A percentile compares a stretch with the other conserved stretches of the same genome.
Evolutionary conservation across 2,888 invertebrate genomes (phyloP).

Genomic region (Biston betularia): DNA sequence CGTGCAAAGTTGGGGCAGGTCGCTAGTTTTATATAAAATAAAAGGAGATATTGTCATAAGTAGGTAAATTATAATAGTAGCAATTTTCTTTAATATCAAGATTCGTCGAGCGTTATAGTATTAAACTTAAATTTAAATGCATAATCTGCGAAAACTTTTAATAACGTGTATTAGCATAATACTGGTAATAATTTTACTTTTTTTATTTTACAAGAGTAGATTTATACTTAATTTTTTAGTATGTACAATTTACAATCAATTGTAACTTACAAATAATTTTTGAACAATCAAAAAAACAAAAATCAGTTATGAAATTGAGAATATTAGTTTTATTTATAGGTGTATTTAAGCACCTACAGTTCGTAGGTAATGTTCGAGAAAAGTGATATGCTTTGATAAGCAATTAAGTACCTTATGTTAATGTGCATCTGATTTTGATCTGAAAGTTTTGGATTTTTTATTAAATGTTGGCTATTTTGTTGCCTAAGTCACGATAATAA

Average conservation of each 20-base stretch:
- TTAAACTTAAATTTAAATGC: background rate
- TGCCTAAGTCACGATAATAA: no score
- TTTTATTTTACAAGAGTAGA: conserved; percentile 1
- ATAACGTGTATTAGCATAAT: conserved; percentile 2
- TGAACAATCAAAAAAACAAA: background rate
- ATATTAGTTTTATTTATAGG: no score
- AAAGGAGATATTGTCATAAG: background rate
- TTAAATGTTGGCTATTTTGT: no score
- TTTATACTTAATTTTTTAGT: background rate
- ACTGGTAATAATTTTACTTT: conserved; percentile 3
- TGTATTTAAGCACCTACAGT: no score
- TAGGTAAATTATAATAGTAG: background rate
- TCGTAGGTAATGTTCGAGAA: no score
- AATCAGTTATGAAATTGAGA: background rate
- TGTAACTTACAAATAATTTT: background rate
- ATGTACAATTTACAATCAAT: background rate
- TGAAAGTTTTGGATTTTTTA: no score
- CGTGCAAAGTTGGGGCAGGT: no score
- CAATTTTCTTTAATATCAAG: no score
- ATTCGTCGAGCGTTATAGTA: background rate
- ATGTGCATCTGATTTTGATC: no score
- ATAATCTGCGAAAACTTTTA: background rate
- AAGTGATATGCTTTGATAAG: no score
- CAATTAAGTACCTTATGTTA: no score
- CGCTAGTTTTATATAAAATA: no score